Conservation (phyloP, 2,797 vertebrate species). For the Semaprochilodus insignis region DNA sequence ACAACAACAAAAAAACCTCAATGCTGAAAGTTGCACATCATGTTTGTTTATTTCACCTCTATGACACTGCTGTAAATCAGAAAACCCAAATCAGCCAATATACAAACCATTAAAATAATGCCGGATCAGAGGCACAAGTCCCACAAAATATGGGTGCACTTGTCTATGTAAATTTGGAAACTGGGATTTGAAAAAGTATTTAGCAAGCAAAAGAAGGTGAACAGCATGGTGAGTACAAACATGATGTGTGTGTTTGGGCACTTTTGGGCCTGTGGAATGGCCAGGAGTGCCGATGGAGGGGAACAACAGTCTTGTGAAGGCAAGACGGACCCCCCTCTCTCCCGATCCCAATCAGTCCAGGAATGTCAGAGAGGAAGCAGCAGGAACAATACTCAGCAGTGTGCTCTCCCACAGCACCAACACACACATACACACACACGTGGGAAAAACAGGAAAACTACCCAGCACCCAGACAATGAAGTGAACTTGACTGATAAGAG, state of each 20-base stretch:
- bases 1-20: no score
- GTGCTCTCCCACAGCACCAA: conserved; percentile 43
- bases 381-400: conserved; percentile 78
- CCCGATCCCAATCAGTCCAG: conserved; percentile 71
- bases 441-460: conserved; percentile 82
- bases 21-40: no score
- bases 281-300: conserved; percentile 65
- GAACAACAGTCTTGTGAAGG: conserved; percentile 72
- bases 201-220: background rate
- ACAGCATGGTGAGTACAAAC: background rate
- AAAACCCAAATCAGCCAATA: no score
- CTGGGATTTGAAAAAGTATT: no score
- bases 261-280: conserved; percentile 56
- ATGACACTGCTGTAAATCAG: no score
- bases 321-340: conserved; percentile 49
- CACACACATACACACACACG: conserved; percentile 61
- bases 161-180: no score
- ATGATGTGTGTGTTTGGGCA: background rate
- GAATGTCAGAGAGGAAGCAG: conserved; percentile 85
- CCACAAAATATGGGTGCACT: no score
- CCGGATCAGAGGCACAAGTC: no score
- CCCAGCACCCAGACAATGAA: conserved; percentile 44
- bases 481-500: conserved; percentile 2
- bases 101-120: no score
- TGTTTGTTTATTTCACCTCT: no score